phyloP scores from a whole-genome alignment of 2,113 vertebrate species.

The Dunckerocampus dactyliophorus region DNA sequence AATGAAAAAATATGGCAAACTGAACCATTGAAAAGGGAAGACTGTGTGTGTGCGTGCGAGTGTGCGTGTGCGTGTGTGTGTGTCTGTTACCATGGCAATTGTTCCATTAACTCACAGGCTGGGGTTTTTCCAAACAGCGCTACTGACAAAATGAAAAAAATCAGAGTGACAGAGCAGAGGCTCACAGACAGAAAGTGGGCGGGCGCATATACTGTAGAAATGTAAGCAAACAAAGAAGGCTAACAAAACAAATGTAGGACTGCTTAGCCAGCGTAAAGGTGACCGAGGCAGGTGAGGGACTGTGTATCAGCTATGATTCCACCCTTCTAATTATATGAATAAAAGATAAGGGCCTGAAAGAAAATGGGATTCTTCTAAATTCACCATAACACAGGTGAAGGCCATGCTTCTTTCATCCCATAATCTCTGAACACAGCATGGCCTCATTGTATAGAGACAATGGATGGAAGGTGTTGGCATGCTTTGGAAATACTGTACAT shows the following conservation, averaged over 20 bases:
- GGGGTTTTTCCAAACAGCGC: conserved; percentile 52
- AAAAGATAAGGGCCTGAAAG: conserved; percentile 49
- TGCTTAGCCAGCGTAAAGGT: conserved; percentile 5
- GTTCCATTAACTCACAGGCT: conserved; percentile 67
- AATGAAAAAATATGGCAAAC: conserved; percentile 32
- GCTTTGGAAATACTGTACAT: too few species aligned
- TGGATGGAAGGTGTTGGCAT: conserved; percentile 1
- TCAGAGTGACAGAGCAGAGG: conserved; percentile 24
- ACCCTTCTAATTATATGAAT: conserved; percentile 52
- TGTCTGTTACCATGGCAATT: conserved; percentile 65
- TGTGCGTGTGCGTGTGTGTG: conserved; percentile 37
- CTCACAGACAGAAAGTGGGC: conserved; percentile 16
- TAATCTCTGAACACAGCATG: background rate
- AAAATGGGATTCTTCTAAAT: conserved; percentile 52
- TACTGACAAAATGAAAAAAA: conserved; percentile 40
- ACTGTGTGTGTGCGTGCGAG: conserved; percentile 13
- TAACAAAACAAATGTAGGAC: conserved; percentile 26
- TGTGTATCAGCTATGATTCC: conserved; percentile 31
- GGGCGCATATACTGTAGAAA: background rate
- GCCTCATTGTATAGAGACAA: conserved; percentile 4
- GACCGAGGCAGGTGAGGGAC: conserved; percentile 45
- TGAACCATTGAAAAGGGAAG: conserved; percentile 53
- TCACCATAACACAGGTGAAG: conserved; percentile 23
- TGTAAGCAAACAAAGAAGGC: conserved; percentile 32
- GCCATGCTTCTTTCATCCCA: background rate